A percentile compares a stretch with the other conserved stretches of the same genome.
Conservation (phyloP, 2,888 invertebrate genomes). For the Dorcus hopei region DNA sequence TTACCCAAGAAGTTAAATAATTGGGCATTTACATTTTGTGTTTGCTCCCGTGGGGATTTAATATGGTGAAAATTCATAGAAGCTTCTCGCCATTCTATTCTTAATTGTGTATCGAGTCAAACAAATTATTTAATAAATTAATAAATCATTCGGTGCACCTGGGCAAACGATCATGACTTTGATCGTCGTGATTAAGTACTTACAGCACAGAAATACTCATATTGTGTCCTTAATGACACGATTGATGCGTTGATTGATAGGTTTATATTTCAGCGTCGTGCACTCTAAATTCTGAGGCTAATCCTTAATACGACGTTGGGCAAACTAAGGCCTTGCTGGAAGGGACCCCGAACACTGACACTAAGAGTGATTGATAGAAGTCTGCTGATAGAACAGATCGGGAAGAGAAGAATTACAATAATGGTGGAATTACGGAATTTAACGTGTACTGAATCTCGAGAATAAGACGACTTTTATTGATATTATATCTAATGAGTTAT, state of each 20-base stretch:
- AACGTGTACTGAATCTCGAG: constrained; percentile 25
- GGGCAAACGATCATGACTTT: too few species aligned
- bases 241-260: constrained; percentile 44
- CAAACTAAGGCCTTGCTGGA: constrained; percentile 25
- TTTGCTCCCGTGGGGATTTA: constrained; percentile 14
- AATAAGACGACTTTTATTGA: background rate
- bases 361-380: constrained; percentile 51
- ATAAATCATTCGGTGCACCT: too few species aligned
- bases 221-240: constrained; percentile 30
- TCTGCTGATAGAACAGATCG: constrained; percentile 34
- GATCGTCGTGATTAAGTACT: constrained; percentile 14
- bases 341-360: constrained; percentile 36
- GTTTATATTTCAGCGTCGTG: constrained; percentile 43
- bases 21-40: constrained; percentile 15
- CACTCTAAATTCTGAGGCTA: constrained; percentile 35
- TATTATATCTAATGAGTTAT: background rate
- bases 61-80: constrained; percentile 3
- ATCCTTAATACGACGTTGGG: constrained; percentile 37
- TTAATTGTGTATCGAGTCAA: too few species aligned
- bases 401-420: constrained; percentile 43
- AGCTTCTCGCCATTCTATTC: too few species aligned
- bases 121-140: too few species aligned
- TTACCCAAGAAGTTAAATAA: constrained; percentile 23
- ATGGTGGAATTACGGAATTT: constrained; percentile 39
- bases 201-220: constrained; percentile 8